These are phyloP conservation scores for Xestia c-nigrum DNA, from an alignment of 2,888 invertebrate species.

Conservation along the genomic window DNA sequence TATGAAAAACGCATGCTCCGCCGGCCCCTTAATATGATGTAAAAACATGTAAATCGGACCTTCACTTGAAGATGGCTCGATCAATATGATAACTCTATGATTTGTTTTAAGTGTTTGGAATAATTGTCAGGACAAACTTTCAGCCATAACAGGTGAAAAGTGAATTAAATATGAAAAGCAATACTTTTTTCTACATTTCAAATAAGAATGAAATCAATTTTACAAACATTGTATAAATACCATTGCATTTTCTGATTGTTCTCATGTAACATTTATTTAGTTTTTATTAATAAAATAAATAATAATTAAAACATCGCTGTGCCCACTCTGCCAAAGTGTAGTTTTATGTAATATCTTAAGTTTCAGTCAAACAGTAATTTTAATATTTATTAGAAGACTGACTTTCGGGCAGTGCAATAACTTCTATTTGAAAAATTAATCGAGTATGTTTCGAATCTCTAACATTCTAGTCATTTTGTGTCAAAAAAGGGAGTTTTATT, in stretches of 20 bases:
- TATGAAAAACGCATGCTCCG: no score
- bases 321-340: conserved; percentile 67
- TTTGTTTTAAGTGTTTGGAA: background rate
- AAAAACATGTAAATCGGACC: background rate
- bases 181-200: conserved; percentile 42
- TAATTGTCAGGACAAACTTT: background rate
- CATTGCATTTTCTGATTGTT: conserved; percentile 59
- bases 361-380: conserved; percentile 48
- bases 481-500: conserved; percentile 49
- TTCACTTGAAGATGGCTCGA: background rate
- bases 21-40: no score
- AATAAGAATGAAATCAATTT: conserved; percentile 27
- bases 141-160: background rate
- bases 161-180: background rate
- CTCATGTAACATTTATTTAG: conserved; percentile 43
- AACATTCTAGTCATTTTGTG: conserved; percentile 63
- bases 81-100: background rate
- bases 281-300: conserved; percentile 42
- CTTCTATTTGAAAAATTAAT: conserved; percentile 47
- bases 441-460: conserved; percentile 50
- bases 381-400: conserved; percentile 80
- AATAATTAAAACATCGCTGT: conserved; percentile 49
- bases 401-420: conserved; percentile 88
- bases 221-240: conserved; percentile 62
- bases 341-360: conserved; percentile 36